These are phyloP conservation scores for Dipodomys merriami DNA, from an alignment of 2,113 vertebrate genomes.

Conservation along the genomic window DNA sequence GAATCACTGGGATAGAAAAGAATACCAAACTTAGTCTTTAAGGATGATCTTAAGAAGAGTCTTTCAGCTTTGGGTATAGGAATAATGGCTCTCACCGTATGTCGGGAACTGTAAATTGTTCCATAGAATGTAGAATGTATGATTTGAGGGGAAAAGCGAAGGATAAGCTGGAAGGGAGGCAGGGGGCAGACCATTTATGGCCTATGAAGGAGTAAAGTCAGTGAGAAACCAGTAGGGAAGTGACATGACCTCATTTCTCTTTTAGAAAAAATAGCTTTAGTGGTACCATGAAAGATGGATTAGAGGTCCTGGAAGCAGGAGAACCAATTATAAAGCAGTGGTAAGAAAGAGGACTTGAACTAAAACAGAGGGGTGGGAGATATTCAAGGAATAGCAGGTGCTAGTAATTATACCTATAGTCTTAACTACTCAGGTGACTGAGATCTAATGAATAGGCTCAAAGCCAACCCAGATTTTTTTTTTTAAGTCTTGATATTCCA, in stretches of 20 bases:
- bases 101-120: neutral
- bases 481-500: no score
- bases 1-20: neutral
- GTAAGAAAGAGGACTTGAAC: conserved; percentile 5
- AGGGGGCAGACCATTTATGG: conserved; percentile 8
- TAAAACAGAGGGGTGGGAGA: neutral
- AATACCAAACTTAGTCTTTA: no score
- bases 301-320: neutral
- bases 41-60: neutral
- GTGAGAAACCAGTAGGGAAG: neutral
- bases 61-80: conserved; percentile 2
- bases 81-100: neutral
- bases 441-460: no score
- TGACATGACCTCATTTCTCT: conserved; percentile 51
- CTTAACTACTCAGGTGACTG: no score
- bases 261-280: conserved; percentile 22
- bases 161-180: neutral
- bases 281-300: neutral
- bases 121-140: neutral
- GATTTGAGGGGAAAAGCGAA: neutral
- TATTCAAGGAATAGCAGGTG: neutral
- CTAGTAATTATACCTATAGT: no score
- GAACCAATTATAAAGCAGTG: conserved; percentile 25
- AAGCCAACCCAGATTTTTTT: no score
- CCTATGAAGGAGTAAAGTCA: conserved; percentile 33